Conservation (phyloP, 2,888 invertebrate species). For the Parnassius apollo region DNA sequence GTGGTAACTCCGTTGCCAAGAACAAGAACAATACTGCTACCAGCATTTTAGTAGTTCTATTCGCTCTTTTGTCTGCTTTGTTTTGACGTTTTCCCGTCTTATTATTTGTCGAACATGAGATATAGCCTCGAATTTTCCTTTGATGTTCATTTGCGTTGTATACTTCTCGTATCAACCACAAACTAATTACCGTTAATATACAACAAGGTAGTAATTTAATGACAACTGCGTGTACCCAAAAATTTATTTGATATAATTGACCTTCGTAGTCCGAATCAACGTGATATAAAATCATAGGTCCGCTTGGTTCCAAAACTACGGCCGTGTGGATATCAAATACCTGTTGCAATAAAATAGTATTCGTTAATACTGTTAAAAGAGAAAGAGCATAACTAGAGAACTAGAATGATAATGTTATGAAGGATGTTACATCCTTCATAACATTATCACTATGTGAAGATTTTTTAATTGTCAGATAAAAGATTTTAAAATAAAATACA, state of each 20-base stretch:
- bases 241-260: slow-evolving; percentile 85
- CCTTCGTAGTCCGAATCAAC: slow-evolving; percentile 80
- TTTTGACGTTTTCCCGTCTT: slow-evolving; percentile 70
- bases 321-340: slow-evolving; percentile 76
- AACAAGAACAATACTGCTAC: slow-evolving; percentile 93
- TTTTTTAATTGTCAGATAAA: too few relatives aligned
- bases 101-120: slow-evolving; percentile 71
- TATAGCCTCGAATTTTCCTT: slow-evolving; percentile 84
- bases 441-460: too few relatives aligned
- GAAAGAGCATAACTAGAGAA: too few relatives aligned
- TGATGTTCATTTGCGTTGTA: slow-evolving; percentile 89
- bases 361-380: too few relatives aligned
- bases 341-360: slow-evolving; percentile 38
- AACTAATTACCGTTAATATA: slow-evolving; percentile 87
- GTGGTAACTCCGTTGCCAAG: slow-evolving; percentile 93
- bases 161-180: slow-evolving; percentile 86
- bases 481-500: too few relatives aligned
- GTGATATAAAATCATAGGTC: slow-evolving; percentile 62
- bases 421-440: too few relatives aligned
- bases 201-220: slow-evolving; percentile 91
- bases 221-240: slow-evolving; percentile 90
- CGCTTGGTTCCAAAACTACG: slow-evolving; percentile 65
- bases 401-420: too few relatives aligned
- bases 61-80: slow-evolving; percentile 87
- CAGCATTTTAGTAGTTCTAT: slow-evolving; percentile 94